Conservation (phyloP, 1,140 invertebrate species). For the Leucophenga varia region DNA sequence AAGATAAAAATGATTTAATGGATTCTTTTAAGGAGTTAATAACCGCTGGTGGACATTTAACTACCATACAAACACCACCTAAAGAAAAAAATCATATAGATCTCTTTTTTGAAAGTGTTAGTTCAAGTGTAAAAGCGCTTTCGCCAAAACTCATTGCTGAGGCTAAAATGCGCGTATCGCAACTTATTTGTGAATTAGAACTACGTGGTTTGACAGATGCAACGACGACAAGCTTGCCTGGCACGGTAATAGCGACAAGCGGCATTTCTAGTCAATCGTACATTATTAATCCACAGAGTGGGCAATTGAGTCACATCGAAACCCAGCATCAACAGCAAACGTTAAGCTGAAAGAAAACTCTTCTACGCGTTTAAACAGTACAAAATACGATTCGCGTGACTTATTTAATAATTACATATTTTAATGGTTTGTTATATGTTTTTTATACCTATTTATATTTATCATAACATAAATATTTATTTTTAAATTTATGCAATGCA, state of each 20-base stretch:
- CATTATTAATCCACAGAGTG: slow-evolving; percentile 2
- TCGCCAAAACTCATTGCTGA: slow-evolving; percentile 47
- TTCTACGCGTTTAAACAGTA: too few relatives aligned
- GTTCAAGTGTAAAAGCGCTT: slow-evolving; percentile 47
- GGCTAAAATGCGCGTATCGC: slow-evolving; percentile 50
- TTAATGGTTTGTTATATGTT: too few relatives aligned
- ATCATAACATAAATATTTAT: too few relatives aligned
- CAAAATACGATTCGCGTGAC: too few relatives aligned
- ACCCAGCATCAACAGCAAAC: slow-evolving; percentile 12
- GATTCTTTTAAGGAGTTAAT: slow-evolving; percentile 48
- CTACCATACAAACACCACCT: slow-evolving; percentile 4
- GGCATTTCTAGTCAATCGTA: neutral
- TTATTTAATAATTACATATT: too few relatives aligned
- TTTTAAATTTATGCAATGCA: too few relatives aligned
- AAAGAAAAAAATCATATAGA: slow-evolving; percentile 47
- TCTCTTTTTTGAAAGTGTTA: slow-evolving; percentile 50
- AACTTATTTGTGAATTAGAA: slow-evolving; percentile 47
- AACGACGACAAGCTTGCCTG: slow-evolving; percentile 7
- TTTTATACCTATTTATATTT: too few relatives aligned
- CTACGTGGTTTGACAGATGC: slow-evolving; percentile 35
- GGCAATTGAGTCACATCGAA: neutral
- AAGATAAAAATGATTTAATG: slow-evolving; percentile 50
- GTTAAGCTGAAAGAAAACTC: slow-evolving; percentile 21
- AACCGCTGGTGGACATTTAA: slow-evolving; percentile 20
- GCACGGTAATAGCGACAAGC: slow-evolving; percentile 4